phyloP scores from a whole-genome alignment of 2,797 vertebrate species.

The Poecilia picta region DNA sequence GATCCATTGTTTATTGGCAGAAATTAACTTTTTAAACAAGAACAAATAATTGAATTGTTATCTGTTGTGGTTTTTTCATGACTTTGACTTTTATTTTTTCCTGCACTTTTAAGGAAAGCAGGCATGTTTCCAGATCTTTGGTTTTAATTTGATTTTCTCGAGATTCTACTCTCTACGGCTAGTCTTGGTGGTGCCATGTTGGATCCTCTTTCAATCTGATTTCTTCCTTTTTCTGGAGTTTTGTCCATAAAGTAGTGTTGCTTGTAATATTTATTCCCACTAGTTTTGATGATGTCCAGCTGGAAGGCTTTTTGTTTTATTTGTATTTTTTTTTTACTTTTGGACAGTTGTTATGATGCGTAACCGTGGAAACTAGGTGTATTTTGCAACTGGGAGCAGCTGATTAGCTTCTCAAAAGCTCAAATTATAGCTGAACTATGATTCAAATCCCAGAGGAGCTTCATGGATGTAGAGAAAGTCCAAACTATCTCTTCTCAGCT shows the following conservation, averaged over 20 bases:
- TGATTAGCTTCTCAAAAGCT: not conserved
- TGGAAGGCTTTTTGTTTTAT: too few relatives aligned
- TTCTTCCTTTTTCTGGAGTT: not conserved
- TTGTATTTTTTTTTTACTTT: not conserved
- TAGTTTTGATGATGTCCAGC: not conserved
- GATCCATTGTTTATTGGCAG: too few relatives aligned
- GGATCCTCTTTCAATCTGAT: not conserved
- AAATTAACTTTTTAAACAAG: too few relatives aligned
- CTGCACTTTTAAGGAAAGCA: too few relatives aligned
- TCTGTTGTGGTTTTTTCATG: too few relatives aligned
- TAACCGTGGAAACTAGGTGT: not conserved
- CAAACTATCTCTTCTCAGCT: not conserved
- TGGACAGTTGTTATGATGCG: not conserved
- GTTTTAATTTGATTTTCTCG: too few relatives aligned
- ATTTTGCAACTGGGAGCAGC: not conserved
- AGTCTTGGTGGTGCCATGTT: too few relatives aligned
- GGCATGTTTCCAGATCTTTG: too few relatives aligned
- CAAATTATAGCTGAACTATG: not conserved
- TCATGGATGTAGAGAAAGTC: not conserved
- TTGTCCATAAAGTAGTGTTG: not conserved
- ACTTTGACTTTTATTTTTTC: too few relatives aligned
- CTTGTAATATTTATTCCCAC: not conserved
- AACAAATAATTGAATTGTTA: too few relatives aligned
- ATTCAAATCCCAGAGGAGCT: not conserved
- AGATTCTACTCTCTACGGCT: too few relatives aligned